Evolutionary conservation across 2,797 vertebrate genomes (phyloP).

Genomic region (Neosalanx taihuensis): DNA sequence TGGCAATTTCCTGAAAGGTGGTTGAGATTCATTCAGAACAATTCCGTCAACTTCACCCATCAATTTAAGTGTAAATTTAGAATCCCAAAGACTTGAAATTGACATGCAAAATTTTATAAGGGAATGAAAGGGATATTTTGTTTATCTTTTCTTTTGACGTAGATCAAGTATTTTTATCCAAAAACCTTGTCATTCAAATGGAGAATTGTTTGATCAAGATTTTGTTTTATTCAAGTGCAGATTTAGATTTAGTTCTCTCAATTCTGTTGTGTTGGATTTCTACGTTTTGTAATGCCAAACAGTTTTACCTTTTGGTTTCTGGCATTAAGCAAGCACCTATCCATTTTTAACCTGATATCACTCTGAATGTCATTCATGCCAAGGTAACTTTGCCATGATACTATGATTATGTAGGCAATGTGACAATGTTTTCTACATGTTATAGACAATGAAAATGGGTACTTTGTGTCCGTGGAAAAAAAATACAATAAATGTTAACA

Average conservation of each 20-base stretch:
- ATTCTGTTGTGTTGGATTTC: conserved; percentile 46
- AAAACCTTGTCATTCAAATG: conserved; percentile 18
- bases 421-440: conserved; percentile 42
- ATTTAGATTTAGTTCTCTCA: conserved; percentile 23
- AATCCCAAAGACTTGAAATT: not conserved
- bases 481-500: conserved; percentile 62
- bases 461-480: conserved; percentile 50
- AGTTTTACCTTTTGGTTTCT: conserved; percentile 5
- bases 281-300: conserved; percentile 41
- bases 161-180: conserved; percentile 24
- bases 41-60: conserved; percentile 6
- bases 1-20: conserved; percentile 38
- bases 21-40: conserved; percentile 33
- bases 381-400: conserved; percentile 33
- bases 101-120: conserved; percentile 9
- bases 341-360: conserved; percentile 32
- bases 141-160: not conserved
- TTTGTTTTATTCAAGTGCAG: conserved; percentile 41
- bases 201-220: not conserved
- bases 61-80: not conserved
- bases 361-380: conserved; percentile 43
- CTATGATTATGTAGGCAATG: conserved; percentile 32
- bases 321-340: conserved; percentile 3
- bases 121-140: conserved; percentile 29
- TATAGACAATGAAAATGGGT: conserved; percentile 38